These are phyloP conservation scores for Cinara cedri DNA, from an alignment of 2,888 invertebrate species.

Conservation along the genomic window DNA sequence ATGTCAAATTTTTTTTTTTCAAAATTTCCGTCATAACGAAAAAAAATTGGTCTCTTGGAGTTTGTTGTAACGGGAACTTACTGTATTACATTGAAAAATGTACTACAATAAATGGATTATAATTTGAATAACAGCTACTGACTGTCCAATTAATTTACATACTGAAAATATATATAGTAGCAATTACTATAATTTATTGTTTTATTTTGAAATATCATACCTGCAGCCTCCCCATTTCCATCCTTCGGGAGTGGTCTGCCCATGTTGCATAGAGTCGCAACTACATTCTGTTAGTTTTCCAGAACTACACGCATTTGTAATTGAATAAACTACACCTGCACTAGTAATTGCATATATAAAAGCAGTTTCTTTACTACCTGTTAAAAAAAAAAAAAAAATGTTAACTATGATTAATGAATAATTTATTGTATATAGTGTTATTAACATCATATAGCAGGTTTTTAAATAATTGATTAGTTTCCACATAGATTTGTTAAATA, in stretches of 20 bases:
- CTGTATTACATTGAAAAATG: no score
- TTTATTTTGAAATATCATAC: constrained; percentile 60
- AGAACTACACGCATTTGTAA: constrained; percentile 87
- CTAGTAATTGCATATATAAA: constrained; percentile 87
- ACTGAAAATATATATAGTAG: no score
- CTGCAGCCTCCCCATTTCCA: constrained; percentile 93
- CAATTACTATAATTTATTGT: no score
- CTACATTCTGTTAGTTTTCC: constrained; percentile 82
- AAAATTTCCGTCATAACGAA: neutral
- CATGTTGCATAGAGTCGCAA: constrained; percentile 71
- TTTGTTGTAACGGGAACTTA: constrained; percentile 1
- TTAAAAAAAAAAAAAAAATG: constrained; percentile 59
- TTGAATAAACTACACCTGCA: constrained; percentile 84
- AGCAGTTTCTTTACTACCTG: constrained; percentile 88
- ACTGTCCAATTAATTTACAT: no score
- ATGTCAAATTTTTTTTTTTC: no score
- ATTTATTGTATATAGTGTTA: no score
- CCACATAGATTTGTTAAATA: no score
- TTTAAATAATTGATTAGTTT: no score
- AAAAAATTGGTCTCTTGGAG: constrained; percentile 1
- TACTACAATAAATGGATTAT: no score
- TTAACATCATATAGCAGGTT: no score
- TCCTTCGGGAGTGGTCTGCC: constrained; percentile 65
- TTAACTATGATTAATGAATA: no score
- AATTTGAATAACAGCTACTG: no score